These are phyloP conservation scores for Bombus ignitus DNA, from an alignment of 1,140 invertebrate species.

Conservation along the genomic window DNA sequence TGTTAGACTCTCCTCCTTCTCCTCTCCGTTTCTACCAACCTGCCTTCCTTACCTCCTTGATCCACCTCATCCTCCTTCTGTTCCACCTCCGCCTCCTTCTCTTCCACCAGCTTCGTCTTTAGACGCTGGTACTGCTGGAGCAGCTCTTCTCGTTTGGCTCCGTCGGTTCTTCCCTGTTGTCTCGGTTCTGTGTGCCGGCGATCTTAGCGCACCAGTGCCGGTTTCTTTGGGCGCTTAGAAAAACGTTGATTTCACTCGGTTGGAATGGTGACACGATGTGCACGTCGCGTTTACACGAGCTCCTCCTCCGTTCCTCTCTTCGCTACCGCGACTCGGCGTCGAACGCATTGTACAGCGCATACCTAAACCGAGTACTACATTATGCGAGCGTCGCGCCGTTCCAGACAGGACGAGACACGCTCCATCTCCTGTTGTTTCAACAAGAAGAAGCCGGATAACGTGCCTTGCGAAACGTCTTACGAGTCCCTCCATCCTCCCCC, in stretches of 20 bases:
- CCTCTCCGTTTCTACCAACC: slow-evolving; percentile 55
- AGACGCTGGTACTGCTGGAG: not conserved
- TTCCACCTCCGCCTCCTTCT: slow-evolving; percentile 48
- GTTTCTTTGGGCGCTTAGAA: slow-evolving; percentile 71
- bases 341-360: slow-evolving; percentile 51
- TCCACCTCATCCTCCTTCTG: slow-evolving; percentile 63
- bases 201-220: slow-evolving; percentile 57
- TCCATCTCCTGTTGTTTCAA: slow-evolving; percentile 14
- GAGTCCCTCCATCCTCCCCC: not conserved
- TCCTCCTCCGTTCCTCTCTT: slow-evolving; percentile 35
- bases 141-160: slow-evolving; percentile 6
- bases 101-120: not conserved
- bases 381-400: slow-evolving; percentile 46
- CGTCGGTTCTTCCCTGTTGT: slow-evolving; percentile 6
- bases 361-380: slow-evolving; percentile 53
- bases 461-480: too few relatives aligned
- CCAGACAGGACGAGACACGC: slow-evolving; percentile 15
- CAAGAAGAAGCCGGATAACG: not conserved
- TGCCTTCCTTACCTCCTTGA: slow-evolving; percentile 54
- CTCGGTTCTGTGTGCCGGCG: slow-evolving; percentile 32
- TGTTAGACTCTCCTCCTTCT: slow-evolving; percentile 68
- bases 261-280: slow-evolving; percentile 77
- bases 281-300: slow-evolving; percentile 60
- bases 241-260: slow-evolving; percentile 79
- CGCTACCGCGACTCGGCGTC: slow-evolving; percentile 35